Conservation (phyloP, 2,113 vertebrate species). For the Cryptomyrus ogoouensis region DNA sequence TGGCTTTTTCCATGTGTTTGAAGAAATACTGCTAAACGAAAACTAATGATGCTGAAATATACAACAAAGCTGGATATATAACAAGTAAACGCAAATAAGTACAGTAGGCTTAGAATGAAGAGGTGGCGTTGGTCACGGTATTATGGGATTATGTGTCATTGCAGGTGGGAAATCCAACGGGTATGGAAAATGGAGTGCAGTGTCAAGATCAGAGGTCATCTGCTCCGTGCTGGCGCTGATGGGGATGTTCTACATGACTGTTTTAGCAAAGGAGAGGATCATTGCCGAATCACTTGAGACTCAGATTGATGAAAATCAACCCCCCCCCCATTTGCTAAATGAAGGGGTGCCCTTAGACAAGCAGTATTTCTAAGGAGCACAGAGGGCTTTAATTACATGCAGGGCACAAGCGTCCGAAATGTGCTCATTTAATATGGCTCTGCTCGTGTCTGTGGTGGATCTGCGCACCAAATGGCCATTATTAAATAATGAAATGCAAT, state of each 20-base stretch:
- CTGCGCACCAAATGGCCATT: neutral
- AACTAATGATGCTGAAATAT: neutral
- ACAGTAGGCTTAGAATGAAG: neutral
- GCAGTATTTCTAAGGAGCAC: neutral
- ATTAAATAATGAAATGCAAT: constrained; percentile 2
- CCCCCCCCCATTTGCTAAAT: neutral
- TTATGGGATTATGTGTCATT: neutral
- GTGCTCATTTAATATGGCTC: neutral
- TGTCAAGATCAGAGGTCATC: neutral
- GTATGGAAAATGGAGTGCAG: neutral
- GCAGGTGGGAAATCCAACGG: neutral
- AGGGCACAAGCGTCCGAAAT: neutral
- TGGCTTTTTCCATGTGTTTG: neutral
- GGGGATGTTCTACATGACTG: neutral
- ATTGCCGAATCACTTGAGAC: neutral
- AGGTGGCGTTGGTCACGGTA: neutral
- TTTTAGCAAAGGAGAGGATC: constrained; percentile 5
- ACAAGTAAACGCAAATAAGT: neutral
- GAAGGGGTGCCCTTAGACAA: neutral
- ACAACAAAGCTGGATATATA: neutral
- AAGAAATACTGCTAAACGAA: neutral
- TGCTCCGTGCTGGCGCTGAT: neutral
- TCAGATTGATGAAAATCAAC: neutral
- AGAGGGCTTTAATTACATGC: neutral
- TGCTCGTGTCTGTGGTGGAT: neutral